Conservation (phyloP, 2,797 vertebrate species). For the Sebastes itinus region DNA sequence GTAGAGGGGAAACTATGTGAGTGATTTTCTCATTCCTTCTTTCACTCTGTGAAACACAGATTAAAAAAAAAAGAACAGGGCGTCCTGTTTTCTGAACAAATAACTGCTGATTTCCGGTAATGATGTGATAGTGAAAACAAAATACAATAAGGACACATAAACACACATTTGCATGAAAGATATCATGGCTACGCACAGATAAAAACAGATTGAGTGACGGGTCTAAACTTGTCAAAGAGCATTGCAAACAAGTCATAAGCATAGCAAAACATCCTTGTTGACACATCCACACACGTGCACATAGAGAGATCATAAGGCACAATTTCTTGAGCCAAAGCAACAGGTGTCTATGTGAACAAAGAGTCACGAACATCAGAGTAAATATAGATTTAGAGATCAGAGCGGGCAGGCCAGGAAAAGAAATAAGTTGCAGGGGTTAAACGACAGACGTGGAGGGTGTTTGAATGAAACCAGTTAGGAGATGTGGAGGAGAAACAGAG, state of each 20-base stretch:
- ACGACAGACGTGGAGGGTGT: background rate
- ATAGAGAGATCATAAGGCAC: background rate
- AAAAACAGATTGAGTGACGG: conserved; percentile 10
- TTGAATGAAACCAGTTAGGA: conserved; percentile 2
- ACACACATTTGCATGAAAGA: background rate
- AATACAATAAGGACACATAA: background rate
- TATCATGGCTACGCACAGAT: background rate
- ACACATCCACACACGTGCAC: conserved; percentile 13
- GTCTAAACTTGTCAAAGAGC: conserved; percentile 21
- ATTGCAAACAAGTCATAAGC: conserved; percentile 9
- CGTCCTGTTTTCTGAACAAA: background rate
- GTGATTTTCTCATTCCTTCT: conserved; percentile 22
- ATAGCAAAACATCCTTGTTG: conserved; percentile 26
- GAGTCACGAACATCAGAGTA: conserved; percentile 30
- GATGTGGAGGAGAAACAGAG: background rate
- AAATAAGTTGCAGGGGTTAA: conserved; percentile 27
- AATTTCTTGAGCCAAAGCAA: conserved; percentile 40
- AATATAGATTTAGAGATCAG: conserved; percentile 48
- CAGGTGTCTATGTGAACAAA: conserved; percentile 55
- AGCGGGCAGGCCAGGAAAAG: conserved; percentile 12
- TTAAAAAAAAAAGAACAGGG: background rate
- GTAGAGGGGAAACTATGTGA: conserved; percentile 57
- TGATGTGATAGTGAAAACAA: background rate
- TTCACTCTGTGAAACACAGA: conserved; percentile 25
- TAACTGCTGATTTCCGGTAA: background rate